phyloP scores from a whole-genome alignment of 2,888 invertebrate species.

The Agelastica alni region DNA sequence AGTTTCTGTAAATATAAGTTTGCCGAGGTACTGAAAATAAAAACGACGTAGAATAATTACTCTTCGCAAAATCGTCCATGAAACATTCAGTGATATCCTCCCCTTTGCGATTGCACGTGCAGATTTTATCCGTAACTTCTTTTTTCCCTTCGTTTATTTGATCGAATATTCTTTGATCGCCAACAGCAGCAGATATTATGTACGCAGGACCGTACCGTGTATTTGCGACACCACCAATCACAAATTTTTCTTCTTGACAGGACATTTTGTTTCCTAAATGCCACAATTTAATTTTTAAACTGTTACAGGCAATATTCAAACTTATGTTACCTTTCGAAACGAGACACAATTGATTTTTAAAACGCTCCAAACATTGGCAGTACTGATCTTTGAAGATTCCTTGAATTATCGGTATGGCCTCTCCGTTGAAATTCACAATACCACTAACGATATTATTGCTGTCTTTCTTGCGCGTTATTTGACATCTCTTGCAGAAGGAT shows the following conservation, averaged over 20 bases:
- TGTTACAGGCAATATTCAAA: neutral
- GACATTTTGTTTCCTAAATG: slow-evolving; percentile 18
- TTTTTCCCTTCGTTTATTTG: neutral
- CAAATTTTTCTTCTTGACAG: slow-evolving; percentile 19
- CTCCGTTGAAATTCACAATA: slow-evolving; percentile 28
- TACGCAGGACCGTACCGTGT: slow-evolving; percentile 25
- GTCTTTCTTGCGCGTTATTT: slow-evolving; percentile 23
- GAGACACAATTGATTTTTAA: slow-evolving; percentile 23
- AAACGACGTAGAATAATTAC: too few species aligned
- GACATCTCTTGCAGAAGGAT: slow-evolving; percentile 25
- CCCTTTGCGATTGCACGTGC: neutral
- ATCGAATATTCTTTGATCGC: neutral
- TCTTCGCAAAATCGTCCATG: neutral
- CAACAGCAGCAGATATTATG: slow-evolving; percentile 8
- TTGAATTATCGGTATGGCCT: slow-evolving; percentile 39
- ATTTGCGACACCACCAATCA: slow-evolving; percentile 23
- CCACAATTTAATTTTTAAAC: neutral
- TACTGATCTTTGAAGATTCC: slow-evolving; percentile 35
- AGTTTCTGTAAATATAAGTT: too few species aligned
- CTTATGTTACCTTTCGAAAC: neutral
- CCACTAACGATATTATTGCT: slow-evolving; percentile 38
- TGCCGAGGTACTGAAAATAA: too few species aligned
- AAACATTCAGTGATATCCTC: neutral
- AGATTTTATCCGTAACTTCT: neutral
- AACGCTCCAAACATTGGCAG: slow-evolving; percentile 43